Base-by-base conservation (phyloP, 2,113 vertebrate species). In the Parus major region DNA sequence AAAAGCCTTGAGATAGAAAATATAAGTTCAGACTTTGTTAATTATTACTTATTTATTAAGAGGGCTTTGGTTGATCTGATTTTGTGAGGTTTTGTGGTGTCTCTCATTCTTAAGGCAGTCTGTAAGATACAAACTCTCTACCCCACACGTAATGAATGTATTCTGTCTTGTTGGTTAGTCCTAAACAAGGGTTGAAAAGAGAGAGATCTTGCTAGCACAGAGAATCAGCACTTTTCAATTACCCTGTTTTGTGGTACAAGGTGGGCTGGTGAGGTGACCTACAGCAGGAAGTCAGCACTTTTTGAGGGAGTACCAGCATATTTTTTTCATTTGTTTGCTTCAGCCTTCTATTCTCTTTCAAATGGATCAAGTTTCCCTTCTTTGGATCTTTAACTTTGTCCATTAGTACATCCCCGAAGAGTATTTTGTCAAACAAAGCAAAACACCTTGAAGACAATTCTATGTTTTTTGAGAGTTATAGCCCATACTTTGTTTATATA, bases 401-500 rank as follows among this genome's bases (percentile, higher is more conserved):
- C 95, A 97, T 98, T 98, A 98, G 82, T 70, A 81, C 82, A 92
- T 97, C 93, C 95, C 95, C 42, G 78, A 97, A 97, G 97, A 90
- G 92, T 94, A 90, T 98, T 98, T 97, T 96, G 84, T 98, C 97
- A 97, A 97, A 96, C 86, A 97, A 96, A 97, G 88, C 85, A 97
- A 97, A 98, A 96, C 82, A 97, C 55, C 96, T 97, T 89, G 94
- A 94, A 97, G 94, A 96, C 4, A 36, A 94, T 73, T 96, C 72
- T 92, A 95, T 88, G 91, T 96, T 97, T 95, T 96, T 91, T 70
- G 91, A 94, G 96, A 97, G 77, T 97, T 97, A 96, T 83, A 95
- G 95, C 81, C 85, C 70, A 78, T 88, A 79, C 69, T 97, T 97
- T 97, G 95, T 96, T 97, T 97, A 98, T 96, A 97, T 97, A 95